These are phyloP conservation scores for Phyllostomus hastatus DNA, from an alignment of 2,113 vertebrate species.

Conservation along the genomic window DNA sequence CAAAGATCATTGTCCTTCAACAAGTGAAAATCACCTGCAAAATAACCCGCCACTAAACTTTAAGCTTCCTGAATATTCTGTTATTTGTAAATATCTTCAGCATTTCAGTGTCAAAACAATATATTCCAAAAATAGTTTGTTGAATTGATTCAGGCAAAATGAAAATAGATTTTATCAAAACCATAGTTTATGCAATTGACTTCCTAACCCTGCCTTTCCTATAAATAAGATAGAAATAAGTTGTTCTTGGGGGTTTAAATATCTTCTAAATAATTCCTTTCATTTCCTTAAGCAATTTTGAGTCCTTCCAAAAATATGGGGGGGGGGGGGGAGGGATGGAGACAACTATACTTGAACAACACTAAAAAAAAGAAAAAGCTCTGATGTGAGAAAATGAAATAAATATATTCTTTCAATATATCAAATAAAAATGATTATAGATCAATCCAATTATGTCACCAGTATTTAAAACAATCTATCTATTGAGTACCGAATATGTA, in stretches of 20 bases:
- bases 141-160: neutral
- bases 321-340: no score
- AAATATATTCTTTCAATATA: neutral
- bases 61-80: conserved; percentile 1
- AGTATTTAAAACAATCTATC: neutral
- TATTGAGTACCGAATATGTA: neutral
- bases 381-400: neutral
- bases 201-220: neutral
- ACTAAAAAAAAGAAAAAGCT: neutral
- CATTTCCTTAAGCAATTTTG: conserved; percentile 22
- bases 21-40: neutral
- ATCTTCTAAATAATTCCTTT: conserved; percentile 6
- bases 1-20: conserved; percentile 3
- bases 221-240: conserved; percentile 3
- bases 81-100: neutral
- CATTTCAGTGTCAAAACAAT: neutral
- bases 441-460: no score
- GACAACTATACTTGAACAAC: no score
- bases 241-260: conserved; percentile 38
- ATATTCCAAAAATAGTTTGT: neutral
- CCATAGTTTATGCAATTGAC: neutral
- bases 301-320: conserved; percentile 17
- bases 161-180: conserved; percentile 26
- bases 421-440: neutral
- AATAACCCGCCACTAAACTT: neutral